These are phyloP conservation scores for Glareola pratincola DNA, from an alignment of 2,113 vertebrate species.

Conservation along the genomic window DNA sequence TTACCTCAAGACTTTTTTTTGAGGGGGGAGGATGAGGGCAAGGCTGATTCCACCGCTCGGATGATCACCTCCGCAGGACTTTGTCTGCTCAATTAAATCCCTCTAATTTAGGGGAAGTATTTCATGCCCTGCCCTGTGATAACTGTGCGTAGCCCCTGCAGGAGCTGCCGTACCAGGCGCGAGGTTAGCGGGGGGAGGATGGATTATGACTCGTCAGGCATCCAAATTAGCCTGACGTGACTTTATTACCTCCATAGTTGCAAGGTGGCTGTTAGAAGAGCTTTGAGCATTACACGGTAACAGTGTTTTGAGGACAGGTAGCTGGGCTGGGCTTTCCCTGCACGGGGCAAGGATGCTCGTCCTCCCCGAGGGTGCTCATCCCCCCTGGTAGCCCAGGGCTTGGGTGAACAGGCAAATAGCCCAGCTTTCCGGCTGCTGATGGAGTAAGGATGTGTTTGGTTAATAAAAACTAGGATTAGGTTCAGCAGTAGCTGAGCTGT, in stretches of 20 bases:
- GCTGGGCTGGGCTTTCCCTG: not conserved
- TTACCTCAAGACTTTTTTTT: not conserved
- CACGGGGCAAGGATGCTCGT: not conserved
- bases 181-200: not conserved
- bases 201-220: not conserved
- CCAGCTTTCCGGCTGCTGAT: not conserved
- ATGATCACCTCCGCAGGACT: not conserved
- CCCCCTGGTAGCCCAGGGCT: not conserved
- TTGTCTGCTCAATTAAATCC: not conserved
- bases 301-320: not conserved
- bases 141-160: not conserved
- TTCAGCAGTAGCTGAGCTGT: not conserved
- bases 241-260: accelerated
- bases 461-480: not conserved
- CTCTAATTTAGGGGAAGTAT: not conserved
- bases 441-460: not conserved
- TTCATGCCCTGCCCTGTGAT: not conserved
- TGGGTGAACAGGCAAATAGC: not conserved
- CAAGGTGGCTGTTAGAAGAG: not conserved
- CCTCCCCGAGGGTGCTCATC: not conserved
- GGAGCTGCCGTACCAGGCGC: not conserved
- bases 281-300: not conserved
- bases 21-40: not conserved
- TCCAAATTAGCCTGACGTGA: not conserved
- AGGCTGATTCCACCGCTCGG: not conserved